Evolutionary conservation across 2,113 vertebrate species (phyloP).

Genomic region (Hydropotes inermis): DNA sequence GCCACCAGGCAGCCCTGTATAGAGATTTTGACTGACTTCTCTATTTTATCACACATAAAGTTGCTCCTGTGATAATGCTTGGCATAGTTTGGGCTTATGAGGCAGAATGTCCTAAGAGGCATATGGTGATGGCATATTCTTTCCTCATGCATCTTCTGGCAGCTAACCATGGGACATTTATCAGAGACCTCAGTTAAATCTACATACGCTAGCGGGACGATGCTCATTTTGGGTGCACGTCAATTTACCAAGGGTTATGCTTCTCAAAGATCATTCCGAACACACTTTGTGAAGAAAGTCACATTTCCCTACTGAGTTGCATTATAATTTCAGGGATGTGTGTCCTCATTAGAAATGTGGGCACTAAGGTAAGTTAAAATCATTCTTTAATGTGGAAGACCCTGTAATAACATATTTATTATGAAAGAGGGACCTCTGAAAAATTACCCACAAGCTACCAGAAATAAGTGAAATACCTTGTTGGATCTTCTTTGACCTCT

Average conservation of each 20-base stretch:
- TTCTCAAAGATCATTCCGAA: neutral
- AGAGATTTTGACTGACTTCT: neutral
- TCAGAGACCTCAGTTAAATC: neutral
- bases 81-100: neutral
- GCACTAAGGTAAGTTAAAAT: slow-evolving; percentile 29
- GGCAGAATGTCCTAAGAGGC: neutral
- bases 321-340: neutral
- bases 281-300: neutral
- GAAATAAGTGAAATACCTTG: neutral
- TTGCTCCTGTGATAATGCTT: neutral
- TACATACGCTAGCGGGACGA: neutral
- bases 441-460: neutral
- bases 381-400: slow-evolving; percentile 3
- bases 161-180: neutral
- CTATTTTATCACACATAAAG: neutral
- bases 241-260: neutral
- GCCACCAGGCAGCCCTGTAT: neutral
- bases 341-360: slow-evolving; percentile 39
- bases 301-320: neutral
- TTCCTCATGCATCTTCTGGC: neutral
- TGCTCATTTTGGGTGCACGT: neutral
- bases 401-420: neutral
- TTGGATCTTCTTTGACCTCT: neutral
- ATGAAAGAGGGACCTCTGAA: neutral
- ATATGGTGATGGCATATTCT: neutral